Evolutionary conservation across 2,113 vertebrate genomes (phyloP), one percentile per base, ranked within the genome.

Genomic region (Entelurus aequoreus): DNA sequence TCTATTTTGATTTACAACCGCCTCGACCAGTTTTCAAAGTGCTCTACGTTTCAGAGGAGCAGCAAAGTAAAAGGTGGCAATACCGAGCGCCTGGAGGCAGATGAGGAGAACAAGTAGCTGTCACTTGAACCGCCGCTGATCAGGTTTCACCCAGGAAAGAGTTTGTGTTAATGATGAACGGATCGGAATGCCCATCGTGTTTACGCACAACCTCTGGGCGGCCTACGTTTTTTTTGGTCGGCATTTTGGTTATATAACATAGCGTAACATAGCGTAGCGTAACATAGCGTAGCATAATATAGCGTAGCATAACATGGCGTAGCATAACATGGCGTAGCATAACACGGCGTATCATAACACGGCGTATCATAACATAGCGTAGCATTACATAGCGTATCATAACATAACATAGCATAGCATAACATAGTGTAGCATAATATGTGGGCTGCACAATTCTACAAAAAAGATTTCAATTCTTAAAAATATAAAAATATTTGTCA

Each of bases 11-110:
- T 69, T 69, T 57, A 38, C 70, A 86, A 88, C 85, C 37, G 85
- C 81, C 66, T 84, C 10, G 63, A 88, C 86, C 81, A 66, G 86
- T 88, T 86, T 68, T 70, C 48, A 79, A 72, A 74, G 65, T 35
- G 13, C 63, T 53, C 59, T 71, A 8, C 14, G 12, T 82, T 77
- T 83, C 77, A 75, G 44, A 0, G 62, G 59, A 72, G 70, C 63
- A 74, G 75, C 81, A 75, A 80, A 72, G 71, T 66, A 54, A 69
- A 79, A 80, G 68, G 68, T 65, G 77, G 55, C 38, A 66, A 55
- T 71, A 58, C 56, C 19, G 11, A 60, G 63, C 66, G 76, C 81
- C 59, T 57, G 0, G 42, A 79, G 69, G 77, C 66, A 48, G 71
- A 66, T 66, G 65, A 78, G 84, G 63, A 75, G 71, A 77, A 71